Percentiles rank a stretch among this genome's conserved stretches.
Evolutionary conservation across 2,888 invertebrate species (phyloP).

Genomic region (Caenorhabditis plicata): DNA sequence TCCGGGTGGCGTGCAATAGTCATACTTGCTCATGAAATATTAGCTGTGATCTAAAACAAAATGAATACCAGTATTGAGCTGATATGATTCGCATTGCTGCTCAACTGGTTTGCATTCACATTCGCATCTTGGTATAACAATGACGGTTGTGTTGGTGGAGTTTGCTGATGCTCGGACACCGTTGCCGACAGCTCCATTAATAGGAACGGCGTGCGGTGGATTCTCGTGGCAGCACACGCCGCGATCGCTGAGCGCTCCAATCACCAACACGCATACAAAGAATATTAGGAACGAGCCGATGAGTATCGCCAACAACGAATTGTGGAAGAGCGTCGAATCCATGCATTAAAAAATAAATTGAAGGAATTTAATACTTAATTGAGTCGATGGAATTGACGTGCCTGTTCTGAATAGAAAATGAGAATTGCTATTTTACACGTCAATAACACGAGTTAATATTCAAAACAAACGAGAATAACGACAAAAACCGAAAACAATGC

Average conservation of each 20-base stretch:
- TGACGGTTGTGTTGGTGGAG: constrained; percentile 20
- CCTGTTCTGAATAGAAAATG: too few species aligned
- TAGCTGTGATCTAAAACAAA: neutral
- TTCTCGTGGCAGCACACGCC: constrained; percentile 54
- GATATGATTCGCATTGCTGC: constrained; percentile 16
- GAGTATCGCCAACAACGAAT: constrained; percentile 54
- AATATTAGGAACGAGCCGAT: constrained; percentile 61
- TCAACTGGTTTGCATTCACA: constrained; percentile 21
- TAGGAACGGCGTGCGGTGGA: constrained; percentile 23
- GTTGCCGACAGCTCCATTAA: too few species aligned
- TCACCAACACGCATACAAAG: constrained; percentile 58
- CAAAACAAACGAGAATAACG: too few species aligned
- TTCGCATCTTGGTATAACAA: constrained; percentile 31
- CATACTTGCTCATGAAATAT: too few species aligned
- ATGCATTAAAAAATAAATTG: constrained; percentile 30
- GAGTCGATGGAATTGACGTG: too few species aligned
- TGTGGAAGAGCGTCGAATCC: constrained; percentile 61
- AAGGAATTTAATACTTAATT: too few species aligned
- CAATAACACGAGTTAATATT: too few species aligned
- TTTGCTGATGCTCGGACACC: too few species aligned
- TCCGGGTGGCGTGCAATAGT: too few species aligned
- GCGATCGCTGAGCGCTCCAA: constrained; percentile 57
- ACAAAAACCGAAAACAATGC: too few species aligned
- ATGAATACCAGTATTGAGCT: constrained; percentile 26
- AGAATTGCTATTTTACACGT: too few species aligned